Evolutionary conservation across 2,113 vertebrate genomes (phyloP), one percentile per base, ranked within the genome.

Genomic region (Picathartes gymnocephalus): DNA sequence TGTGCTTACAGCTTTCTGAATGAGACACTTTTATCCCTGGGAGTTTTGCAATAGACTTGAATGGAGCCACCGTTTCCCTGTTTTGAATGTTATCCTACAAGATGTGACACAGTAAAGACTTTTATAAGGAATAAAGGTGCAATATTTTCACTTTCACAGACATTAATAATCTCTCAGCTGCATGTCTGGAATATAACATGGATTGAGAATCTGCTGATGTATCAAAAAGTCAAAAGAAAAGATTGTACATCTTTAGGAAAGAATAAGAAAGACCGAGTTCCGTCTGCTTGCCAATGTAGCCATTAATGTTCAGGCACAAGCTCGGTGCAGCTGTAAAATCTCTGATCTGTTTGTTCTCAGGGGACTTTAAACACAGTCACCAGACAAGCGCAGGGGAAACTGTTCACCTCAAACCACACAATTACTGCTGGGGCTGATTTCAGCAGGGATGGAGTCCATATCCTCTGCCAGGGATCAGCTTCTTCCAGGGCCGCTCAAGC

Each of bases 271-370:
- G 79, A 78, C 71, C 45, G 15, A 87, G 50, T 70, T 58, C 54
- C 25, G 39, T 88, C 62, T 88, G 93, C 87, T 88, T 97, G 96
- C 97, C 96, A 97, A 91, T 8, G 61, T 83, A 88, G 22, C 82
- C 95, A 97, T 97, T 97, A 97, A 94, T 16, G 54, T 25, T 89
- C 54, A 70, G 88, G 76, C 81, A 90, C 45, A 58, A 45, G 85
- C 53, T 86, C 47, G 77, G 37, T 76, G 92, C 64, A 92, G 80
- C 93, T 94, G 42, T 92, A 95, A 95, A 89, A 91, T 47, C 81
- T 86, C 81, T 45, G 76, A 81, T 87, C 30, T 68, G 56, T 91
- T 93, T 87, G 81, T 77, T 93, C 97, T 95, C 88, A 22, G 40
- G 88, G 91, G 93, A 44, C 85, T 93, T 81, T 18, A 91, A 88